Evolutionary conservation across 2,113 vertebrate genomes (phyloP), one percentile per base, ranked within the genome.

Genomic region (Columba livia): DNA sequence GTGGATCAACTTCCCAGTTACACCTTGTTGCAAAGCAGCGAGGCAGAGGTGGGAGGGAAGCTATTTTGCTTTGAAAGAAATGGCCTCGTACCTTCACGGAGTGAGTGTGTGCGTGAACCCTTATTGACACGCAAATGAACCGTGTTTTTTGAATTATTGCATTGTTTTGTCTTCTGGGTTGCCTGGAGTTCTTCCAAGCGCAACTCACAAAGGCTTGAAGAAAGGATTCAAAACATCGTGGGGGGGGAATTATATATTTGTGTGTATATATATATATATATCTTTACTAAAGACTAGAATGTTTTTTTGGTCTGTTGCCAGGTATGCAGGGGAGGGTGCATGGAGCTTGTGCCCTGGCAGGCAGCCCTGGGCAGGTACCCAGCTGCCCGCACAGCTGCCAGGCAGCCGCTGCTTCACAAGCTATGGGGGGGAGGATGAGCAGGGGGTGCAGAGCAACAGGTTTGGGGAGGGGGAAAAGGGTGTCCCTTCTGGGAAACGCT

Each of bases 141-240:
- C 7, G 53, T 50, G 77, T 2, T 58, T 78, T 91, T 95, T 93
- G 42, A 94, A 92, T 74, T 32, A 53, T 47, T 88, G 50, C 58
- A 58, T 96, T 97, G 95, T 96, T 97, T 77, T 88, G 90, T 94
- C 95, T 97, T 90, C 93, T 95, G 86, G 67, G 54, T 81, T 85
- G 69, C 80, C 88, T 97, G 97, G 95, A 97, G 48, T 58, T 89
- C 84, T 96, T 97, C 97, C 94, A 98, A 97, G 93, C 2, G 3
- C 44, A 77, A 7, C 89, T 66, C 96, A 98, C 93, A 97, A 97
- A 96, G 65, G 54, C 96, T 97, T 47, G n/a, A 72, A 89, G 85
- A 97, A 96, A 90, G 75, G 79, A 96, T 69, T 94, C 81, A 91
- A 28, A 94, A 80, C 85, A 95, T 93, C 54, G 8, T 8, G 9